Evolutionary conservation across 2,797 vertebrate species (phyloP), one percentile per base, ranked within the genome.

Genomic region (Etheostoma nigrum): DNA sequence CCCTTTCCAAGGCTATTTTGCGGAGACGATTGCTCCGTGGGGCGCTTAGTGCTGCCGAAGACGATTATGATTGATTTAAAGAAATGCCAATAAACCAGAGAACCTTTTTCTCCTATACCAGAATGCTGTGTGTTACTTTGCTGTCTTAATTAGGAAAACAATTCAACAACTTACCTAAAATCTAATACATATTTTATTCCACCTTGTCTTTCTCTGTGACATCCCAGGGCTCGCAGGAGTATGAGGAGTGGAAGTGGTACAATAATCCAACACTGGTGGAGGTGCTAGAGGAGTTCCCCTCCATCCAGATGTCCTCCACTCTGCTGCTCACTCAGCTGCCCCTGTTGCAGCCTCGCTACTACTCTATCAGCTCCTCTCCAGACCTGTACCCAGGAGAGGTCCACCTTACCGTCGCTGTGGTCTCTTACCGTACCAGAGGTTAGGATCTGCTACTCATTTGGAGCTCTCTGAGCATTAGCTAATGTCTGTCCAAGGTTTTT

Each of bases 171-270:
- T 54, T n/a, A 21, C 11, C 18, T 25, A 0, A 7, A 61, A 67
- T 42, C 13, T 18, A 25, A 60, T 14, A 54, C 55, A 73, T 5
- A 48, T 40, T 21, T 45, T 27, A 23, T 55, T 25, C 12, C 25
- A 16, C 27, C n/a, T n/a, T 1, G 2, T 25, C 15, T 54, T 54
- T 76, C 25, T 25, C 45, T 6, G n/a, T 25, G 3, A 21, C 23
- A 45, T 25, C 59, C 0, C 91, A 99, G 98, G 98, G 98, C 51
- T 89, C 99, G 86, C 98, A 99, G 91, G 98, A 99, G 82, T 99
- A 99, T 0, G 98, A 99, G 84, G 96, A 99, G 72, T 99, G 98
- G 98, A 99, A 99, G 81, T 99, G 98, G 98, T 97, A 95, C 88
- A 99, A 97, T 89, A 99, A 97, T 70, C 95, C 97, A 10, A 99